phyloP scores from a whole-genome alignment of 2,113 vertebrate genomes.

The Speoplatyrhinus poulsoni region DNA sequence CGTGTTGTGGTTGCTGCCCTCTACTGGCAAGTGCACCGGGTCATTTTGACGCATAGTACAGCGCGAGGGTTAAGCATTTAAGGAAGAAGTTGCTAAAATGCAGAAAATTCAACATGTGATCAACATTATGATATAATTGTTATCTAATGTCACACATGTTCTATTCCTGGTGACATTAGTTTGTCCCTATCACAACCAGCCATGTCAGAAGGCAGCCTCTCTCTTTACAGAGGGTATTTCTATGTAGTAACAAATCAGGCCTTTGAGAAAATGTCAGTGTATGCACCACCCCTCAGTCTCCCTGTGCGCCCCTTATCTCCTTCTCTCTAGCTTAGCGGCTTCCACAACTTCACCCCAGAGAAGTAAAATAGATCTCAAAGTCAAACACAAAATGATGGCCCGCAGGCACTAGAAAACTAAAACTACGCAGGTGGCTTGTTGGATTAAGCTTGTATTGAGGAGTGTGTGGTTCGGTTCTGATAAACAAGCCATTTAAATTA shows the following conservation, averaged over 20 bases:
- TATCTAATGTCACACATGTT: neutral
- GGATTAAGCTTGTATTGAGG: conserved; percentile 72
- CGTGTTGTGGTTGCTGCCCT: too few species aligned
- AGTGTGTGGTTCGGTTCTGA: conserved; percentile 41
- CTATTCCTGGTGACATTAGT: conserved; percentile 33
- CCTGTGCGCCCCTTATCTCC: conserved; percentile 56
- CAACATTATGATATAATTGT: too few species aligned
- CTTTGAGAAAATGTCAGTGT: conserved; percentile 56
- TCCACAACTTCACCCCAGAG: conserved; percentile 50
- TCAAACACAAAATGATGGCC: conserved; percentile 63
- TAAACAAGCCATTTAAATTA: conserved; percentile 75
- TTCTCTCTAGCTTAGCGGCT: conserved; percentile 41
- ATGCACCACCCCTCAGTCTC: conserved; percentile 57
- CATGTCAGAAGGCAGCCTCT: conserved; percentile 25
- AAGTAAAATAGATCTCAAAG: conserved; percentile 71
- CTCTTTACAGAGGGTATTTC: conserved; percentile 37
- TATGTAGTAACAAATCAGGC: conserved; percentile 19
- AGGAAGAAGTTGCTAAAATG: too few species aligned
- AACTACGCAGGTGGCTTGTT: conserved; percentile 69
- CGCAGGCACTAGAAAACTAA: conserved; percentile 58
- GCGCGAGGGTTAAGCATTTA: too few species aligned
- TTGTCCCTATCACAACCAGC: conserved; percentile 18
- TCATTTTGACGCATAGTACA: too few species aligned
- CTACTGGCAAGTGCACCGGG: too few species aligned
- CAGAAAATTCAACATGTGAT: too few species aligned